A percentile compares a stretch with the other conserved stretches of the same genome.
Evolutionary conservation across 1,140 invertebrate species (phyloP).

Genomic region (Diprion similis): DNA sequence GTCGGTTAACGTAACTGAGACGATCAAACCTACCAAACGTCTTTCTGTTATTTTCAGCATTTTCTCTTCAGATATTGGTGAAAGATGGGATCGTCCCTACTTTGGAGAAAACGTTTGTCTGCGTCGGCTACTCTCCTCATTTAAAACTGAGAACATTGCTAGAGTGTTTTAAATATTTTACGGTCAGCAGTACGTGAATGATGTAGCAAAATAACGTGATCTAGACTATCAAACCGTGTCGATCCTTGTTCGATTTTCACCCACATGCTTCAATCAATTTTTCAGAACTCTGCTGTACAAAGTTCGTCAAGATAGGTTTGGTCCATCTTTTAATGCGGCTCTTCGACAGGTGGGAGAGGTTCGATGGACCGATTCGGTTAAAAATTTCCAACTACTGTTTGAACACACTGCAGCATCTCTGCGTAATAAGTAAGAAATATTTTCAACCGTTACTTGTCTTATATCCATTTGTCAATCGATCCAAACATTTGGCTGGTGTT

Average conservation of each 20-base stretch:
- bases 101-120: conserved; percentile 69
- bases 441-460: background rate
- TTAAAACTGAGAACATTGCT: conserved; percentile 68
- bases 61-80: conserved; percentile 66
- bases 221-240: background rate
- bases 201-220: background rate
- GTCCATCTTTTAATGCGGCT: conserved; percentile 65
- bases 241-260: conserved; percentile 16
- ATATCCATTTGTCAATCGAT: conserved; percentile 5
- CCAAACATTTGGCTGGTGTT: conserved; percentile 12
- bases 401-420: conserved; percentile 69
- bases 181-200: conserved; percentile 66
- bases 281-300: conserved; percentile 68
- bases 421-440: conserved; percentile 66
- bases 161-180: conserved; percentile 71
- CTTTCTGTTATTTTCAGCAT: conserved; percentile 59
- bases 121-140: conserved; percentile 68
- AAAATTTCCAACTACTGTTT: conserved; percentile 69
- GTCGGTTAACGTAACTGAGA: background rate
- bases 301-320: conserved; percentile 68
- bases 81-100: conserved; percentile 69
- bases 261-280: conserved; percentile 20
- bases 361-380: conserved; percentile 68
- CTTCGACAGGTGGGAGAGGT: conserved; percentile 72
- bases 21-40: conserved; percentile 10